Base-by-base conservation (phyloP, 1,140 invertebrate species). In the Philopotamus ludificatus region DNA sequence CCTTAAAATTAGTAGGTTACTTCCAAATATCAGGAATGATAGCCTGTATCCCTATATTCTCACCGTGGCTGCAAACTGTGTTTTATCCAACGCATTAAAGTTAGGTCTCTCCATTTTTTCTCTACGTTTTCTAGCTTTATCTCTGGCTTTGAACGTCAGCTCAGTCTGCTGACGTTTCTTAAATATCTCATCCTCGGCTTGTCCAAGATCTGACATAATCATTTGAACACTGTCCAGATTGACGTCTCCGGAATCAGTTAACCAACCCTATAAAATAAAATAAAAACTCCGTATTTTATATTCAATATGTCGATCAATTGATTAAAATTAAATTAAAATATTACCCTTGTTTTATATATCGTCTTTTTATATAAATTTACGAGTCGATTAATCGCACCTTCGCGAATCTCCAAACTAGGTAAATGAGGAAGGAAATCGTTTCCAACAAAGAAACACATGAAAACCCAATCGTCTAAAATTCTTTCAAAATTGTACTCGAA, bases 361-460 rank as follows among this genome's bases (percentile, higher is more conserved):
- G 90, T 88, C 72, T 95, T 91, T 80, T 99, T 99, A 75, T 99
- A 99, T 16, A 99, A 80, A 70, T 84, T 88, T 4, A 99, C 89
- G 2, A 99, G 83, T 61, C 96, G 82, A 79, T 99, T 97, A 66
- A 99, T 98, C 0, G 98, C 98, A 10, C 91, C 92, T 84, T 99
- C 98, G 64, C 97, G 84, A 73, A 99, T 99, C 84, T 99, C 97
- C 64, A 99, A 79, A 20, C 95, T 98, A 12, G 98, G 98, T 61
- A 99, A 82, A 84, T 99, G 98, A 12, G 98, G 98, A 70, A 99
- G 78, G 77, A 99, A 99, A 82, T 99, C 98, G 80, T 99, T 99
- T 42, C 98, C 98, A 60, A 99, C 98, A 82, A 99, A 99, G 81
- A 99, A 99, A 79, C 98, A 99, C 95, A 99, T 98, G 76, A 99